Conservation (phyloP, 2,797 vertebrate genomes). For the Corythornis leucogaster region DNA sequence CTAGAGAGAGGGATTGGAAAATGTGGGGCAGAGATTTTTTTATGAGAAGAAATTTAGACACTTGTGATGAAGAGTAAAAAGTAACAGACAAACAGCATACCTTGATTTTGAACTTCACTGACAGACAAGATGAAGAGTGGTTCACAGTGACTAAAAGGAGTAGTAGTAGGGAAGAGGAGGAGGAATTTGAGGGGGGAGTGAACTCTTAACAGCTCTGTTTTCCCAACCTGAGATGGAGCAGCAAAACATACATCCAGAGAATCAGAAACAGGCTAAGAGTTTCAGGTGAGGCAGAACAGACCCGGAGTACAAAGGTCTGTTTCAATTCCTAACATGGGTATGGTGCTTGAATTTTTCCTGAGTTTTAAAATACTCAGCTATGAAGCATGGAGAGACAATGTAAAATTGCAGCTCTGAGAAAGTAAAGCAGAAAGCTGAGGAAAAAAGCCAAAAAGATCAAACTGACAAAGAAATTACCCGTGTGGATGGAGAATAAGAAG, state of each 20-base stretch:
- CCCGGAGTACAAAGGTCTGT: not conserved
- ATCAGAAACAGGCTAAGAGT: conserved; percentile 4
- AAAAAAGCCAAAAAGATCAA: not conserved
- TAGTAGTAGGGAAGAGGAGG: not conserved
- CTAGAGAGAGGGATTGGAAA: not conserved
- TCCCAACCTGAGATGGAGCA: not conserved
- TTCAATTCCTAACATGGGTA: not conserved
- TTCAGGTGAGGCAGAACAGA: not conserved
- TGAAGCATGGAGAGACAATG: not conserved
- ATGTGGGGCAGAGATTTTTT: not conserved
- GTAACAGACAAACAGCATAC: not conserved
- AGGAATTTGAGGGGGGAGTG: not conserved
- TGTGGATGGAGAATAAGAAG: not conserved
- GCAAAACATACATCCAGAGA: not conserved
- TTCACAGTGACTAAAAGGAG: not conserved
- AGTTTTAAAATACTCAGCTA: not conserved
- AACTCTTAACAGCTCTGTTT: not conserved
- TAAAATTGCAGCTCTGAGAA: not conserved
- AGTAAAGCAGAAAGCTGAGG: not conserved
- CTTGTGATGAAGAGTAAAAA: conserved; percentile 15
- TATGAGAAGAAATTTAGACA: not conserved
- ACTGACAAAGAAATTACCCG: not conserved
- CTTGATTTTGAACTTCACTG: conserved; percentile 25
- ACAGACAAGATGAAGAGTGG: not conserved
- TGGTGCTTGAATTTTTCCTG: not conserved